phyloP scores from a whole-genome alignment of 53 echinoderm and acorn worm genomes.

The Antedon mediterranea region DNA sequence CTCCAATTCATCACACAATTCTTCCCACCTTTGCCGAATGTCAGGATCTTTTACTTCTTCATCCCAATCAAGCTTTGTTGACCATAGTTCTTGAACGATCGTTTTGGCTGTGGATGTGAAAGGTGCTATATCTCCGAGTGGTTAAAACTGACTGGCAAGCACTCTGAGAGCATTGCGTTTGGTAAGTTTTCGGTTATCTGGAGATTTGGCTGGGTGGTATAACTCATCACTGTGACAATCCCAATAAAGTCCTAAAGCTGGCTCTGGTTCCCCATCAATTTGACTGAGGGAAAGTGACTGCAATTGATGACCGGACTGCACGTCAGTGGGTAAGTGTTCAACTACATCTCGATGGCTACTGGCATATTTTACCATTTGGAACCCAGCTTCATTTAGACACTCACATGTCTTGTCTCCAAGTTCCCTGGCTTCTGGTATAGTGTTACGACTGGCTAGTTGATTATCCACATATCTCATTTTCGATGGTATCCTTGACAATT shows the following conservation, averaged over 20 bases:
- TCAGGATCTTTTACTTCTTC: not conserved
- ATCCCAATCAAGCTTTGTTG: conserved; percentile 8
- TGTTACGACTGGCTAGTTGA: conserved; percentile 5
- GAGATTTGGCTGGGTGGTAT: conserved; percentile 1
- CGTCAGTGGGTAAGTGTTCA: not conserved
- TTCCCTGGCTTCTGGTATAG: not conserved
- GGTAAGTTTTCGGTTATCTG: conserved; percentile 1
- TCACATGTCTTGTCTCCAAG: not conserved
- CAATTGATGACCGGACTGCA: not conserved
- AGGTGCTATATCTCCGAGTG: not conserved
- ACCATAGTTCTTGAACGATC: too few species aligned
- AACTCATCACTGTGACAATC: conserved; percentile 7
- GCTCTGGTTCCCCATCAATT: conserved; percentile 5
- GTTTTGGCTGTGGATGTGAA: conserved; percentile 7
- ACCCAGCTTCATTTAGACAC: conserved; percentile 10
- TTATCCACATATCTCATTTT: conserved; percentile 2
- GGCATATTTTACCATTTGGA: conserved; percentile 10
- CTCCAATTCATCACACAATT: not conserved
- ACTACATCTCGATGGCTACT: conserved; percentile 11
- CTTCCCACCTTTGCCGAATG: conserved; percentile 1
- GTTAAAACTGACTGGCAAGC: conserved; percentile 8
- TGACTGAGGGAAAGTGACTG: conserved; percentile 4
- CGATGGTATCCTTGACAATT: not conserved
- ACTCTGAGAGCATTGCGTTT: not conserved
- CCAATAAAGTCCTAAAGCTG: conserved; percentile 2